A percentile compares a stretch with the other conserved stretches of the same genome.
Conservation (phyloP, 1,140 invertebrate genomes). For the Diorhabda elongata region DNA sequence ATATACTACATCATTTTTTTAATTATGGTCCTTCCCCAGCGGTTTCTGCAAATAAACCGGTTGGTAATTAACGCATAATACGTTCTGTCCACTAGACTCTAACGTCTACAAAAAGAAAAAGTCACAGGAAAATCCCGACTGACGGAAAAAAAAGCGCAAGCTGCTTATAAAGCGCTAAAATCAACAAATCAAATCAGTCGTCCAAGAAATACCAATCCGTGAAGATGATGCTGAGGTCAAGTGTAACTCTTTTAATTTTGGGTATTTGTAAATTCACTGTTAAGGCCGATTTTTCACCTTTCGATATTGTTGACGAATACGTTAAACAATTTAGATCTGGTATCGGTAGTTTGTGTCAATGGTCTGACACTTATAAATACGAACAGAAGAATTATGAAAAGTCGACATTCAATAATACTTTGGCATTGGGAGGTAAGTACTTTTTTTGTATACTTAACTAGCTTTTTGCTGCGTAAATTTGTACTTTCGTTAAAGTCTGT, state of each 20-base stretch:
- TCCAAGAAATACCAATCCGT: background rate
- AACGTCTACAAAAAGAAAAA: background rate
- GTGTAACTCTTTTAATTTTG: background rate
- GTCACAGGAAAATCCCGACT: background rate
- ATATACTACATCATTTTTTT: background rate
- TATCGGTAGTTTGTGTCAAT: conserved; percentile 14
- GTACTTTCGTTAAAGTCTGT: too few species aligned
- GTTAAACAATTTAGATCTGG: conserved; percentile 20
- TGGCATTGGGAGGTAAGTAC: conserved; percentile 7
- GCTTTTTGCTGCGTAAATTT: too few species aligned
- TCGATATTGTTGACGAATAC: conserved; percentile 24
- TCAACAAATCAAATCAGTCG: background rate
- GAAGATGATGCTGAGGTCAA: background rate
- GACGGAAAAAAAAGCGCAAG: background rate
- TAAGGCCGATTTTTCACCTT: conserved; percentile 19
- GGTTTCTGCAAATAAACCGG: background rate
- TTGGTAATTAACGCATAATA: background rate
- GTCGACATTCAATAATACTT: background rate
- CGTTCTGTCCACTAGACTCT: background rate
- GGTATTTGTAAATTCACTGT: background rate
- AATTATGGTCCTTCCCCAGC: background rate
- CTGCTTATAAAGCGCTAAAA: conserved; percentile 6
- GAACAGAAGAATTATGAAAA: background rate
- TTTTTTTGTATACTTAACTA: background rate
- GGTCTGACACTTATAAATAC: background rate